Conservation (phyloP, 2,888 invertebrate genomes). For the Dynastes grantii region DNA sequence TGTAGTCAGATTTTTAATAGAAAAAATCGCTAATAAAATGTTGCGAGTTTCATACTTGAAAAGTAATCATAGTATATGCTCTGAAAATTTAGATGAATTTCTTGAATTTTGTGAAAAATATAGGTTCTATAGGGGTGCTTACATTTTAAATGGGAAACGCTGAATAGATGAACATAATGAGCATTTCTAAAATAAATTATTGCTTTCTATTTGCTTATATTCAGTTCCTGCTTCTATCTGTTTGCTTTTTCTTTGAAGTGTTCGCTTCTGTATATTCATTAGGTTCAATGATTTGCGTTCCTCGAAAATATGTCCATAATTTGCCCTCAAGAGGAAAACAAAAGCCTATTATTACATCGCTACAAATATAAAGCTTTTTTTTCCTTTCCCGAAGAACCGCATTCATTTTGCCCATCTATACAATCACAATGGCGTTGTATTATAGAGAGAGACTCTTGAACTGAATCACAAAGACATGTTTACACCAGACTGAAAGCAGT, state of each 20-base stretch:
- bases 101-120: no score
- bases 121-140: no score
- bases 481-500: not conserved
- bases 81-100: no score
- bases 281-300: constrained; percentile 20
- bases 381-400: not conserved
- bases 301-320: constrained; percentile 35
- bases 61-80: no score
- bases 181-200: no score
- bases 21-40: no score
- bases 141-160: no score
- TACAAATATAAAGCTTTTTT: constrained; percentile 30
- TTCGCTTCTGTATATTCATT: constrained; percentile 8
- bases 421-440: constrained; percentile 21
- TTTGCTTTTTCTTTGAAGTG: not conserved
- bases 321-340: constrained; percentile 24
- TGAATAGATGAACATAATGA: no score
- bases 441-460: not conserved
- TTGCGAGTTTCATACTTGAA: no score
- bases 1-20: no score
- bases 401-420: constrained; percentile 24
- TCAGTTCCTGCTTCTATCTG: no score
- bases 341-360: constrained; percentile 27
- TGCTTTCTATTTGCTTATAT: no score
- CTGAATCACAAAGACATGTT: constrained; percentile 31